Conservation (phyloP, 2,797 vertebrate genomes). For the Sebastes diploproa region DNA sequence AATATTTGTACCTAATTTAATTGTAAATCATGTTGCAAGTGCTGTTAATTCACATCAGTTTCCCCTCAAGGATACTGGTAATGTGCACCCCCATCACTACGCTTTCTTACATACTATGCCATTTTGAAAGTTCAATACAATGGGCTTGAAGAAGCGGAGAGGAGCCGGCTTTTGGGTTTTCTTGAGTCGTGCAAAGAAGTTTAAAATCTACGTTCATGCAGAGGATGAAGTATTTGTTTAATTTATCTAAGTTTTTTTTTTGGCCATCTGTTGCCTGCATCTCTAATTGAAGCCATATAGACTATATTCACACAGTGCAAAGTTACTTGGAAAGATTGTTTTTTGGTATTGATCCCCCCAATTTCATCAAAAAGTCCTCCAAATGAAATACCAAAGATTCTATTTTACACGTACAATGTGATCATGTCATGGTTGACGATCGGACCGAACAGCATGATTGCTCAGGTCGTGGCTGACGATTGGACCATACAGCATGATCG, state of each 20-base stretch:
- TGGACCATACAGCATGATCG: too few species aligned
- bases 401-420: too few species aligned
- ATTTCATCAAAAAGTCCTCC: too few species aligned
- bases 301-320: not conserved
- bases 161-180: not conserved
- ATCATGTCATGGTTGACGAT: too few species aligned
- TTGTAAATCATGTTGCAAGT: slow-evolving; percentile 36
- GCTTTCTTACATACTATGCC: not conserved
- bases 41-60: slow-evolving; percentile 43
- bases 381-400: too few species aligned
- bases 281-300: not conserved
- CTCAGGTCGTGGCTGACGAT: too few species aligned
- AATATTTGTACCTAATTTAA: slow-evolving; percentile 50
- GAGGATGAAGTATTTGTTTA: not conserved
- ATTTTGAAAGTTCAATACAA: slow-evolving; percentile 17
- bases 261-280: not conserved
- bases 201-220: not conserved
- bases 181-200: slow-evolving; percentile 3
- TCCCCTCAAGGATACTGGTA: slow-evolving; percentile 26
- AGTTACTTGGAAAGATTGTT: not conserved
- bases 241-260: not conserved
- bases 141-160: not conserved
- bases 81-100: slow-evolving; percentile 12
- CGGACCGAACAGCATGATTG: too few species aligned
- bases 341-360: too few species aligned